phyloP scores from a whole-genome alignment of 2,797 vertebrate species.

The Caiman crocodilus region DNA sequence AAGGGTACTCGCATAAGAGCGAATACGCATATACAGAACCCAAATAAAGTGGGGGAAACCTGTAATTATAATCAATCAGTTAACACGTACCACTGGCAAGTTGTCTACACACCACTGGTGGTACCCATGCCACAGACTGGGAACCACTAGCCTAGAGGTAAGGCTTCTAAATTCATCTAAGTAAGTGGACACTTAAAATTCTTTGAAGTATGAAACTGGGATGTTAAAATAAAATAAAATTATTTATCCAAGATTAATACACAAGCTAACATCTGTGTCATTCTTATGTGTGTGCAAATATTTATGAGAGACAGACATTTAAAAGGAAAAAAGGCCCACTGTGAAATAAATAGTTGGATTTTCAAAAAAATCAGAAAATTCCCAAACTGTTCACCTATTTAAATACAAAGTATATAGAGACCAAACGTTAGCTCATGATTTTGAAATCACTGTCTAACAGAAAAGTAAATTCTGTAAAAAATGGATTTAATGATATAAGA shows the following conservation, averaged over 20 bases:
- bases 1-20: not conserved
- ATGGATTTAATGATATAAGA: not conserved
- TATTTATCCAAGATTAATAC: not conserved
- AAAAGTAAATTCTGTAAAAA: not conserved
- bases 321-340: not conserved
- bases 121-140: too few species aligned
- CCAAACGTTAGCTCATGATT: not conserved
- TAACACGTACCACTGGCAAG: too few species aligned
- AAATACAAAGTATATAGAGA: slow-evolving; percentile 1
- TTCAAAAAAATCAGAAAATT: not conserved
- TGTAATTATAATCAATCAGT: too few species aligned
- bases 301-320: not conserved
- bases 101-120: too few species aligned
- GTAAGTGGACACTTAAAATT: too few species aligned
- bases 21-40: too few species aligned
- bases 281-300: not conserved
- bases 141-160: too few species aligned
- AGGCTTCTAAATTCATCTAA: too few species aligned
- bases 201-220: not conserved
- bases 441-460: not conserved
- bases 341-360: not conserved
- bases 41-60: too few species aligned
- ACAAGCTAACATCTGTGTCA: not conserved
- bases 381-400: not conserved
- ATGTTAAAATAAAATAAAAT: not conserved